Conservation (phyloP, 2,888 invertebrate species). For the Rhagium mordax region DNA sequence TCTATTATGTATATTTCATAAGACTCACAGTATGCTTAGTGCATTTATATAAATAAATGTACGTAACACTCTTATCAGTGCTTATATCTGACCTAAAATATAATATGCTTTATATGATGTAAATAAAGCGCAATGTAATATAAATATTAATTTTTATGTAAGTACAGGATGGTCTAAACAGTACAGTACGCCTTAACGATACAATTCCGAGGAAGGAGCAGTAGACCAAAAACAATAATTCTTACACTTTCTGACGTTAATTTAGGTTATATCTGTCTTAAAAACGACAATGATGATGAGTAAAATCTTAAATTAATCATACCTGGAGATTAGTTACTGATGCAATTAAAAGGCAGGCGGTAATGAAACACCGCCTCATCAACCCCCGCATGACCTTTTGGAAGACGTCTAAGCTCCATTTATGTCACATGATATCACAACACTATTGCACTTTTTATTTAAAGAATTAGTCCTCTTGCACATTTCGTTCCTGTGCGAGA, state of each 20-base stretch:
- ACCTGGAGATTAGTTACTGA: slow-evolving; percentile 20
- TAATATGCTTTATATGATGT: background rate
- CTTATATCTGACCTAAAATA: slow-evolving; percentile 14
- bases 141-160: background rate
- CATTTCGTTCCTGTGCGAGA: background rate
- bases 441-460: slow-evolving; percentile 2
- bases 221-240: background rate
- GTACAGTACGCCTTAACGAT: no score
- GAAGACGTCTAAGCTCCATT: slow-evolving; percentile 18
- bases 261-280: no score
- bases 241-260: no score
- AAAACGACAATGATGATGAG: no score
- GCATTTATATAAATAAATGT: background rate
- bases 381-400: slow-evolving; percentile 41
- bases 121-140: background rate
- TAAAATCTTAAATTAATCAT: background rate
- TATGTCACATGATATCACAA: slow-evolving; percentile 16
- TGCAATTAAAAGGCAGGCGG: slow-evolving; percentile 35
- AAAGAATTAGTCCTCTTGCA: background rate
- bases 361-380: slow-evolving; percentile 35
- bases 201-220: no score
- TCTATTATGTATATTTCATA: background rate
- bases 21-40: background rate
- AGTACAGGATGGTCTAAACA: no score
- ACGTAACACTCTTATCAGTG: background rate